Evolutionary conservation across 1,140 invertebrate genomes (phyloP).

Genomic region (Nasonia vitripennis): DNA sequence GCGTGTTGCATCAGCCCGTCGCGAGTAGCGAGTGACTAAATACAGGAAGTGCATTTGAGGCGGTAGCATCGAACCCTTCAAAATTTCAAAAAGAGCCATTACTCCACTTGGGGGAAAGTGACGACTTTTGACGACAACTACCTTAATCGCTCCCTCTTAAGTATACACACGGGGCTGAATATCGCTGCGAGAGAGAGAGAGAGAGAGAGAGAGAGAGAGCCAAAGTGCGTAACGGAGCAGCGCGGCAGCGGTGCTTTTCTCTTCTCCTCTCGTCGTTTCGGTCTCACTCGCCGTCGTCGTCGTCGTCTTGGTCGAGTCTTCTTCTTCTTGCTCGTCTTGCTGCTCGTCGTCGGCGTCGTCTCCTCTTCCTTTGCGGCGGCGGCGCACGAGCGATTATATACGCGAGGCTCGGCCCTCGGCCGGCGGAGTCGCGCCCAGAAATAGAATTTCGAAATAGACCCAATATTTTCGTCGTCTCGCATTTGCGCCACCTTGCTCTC

Average conservation of each 20-base stretch:
- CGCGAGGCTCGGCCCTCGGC: constrained; percentile 65
- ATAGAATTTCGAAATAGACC: constrained; percentile 76
- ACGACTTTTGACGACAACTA: not conserved
- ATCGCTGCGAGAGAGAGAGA: not conserved
- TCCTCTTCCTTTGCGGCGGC: constrained; percentile 41
- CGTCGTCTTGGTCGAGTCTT: not conserved
- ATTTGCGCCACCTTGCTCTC: constrained; percentile 70
- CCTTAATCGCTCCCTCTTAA: not conserved
- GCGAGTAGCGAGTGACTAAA: not conserved
- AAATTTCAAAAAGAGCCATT: not conserved
- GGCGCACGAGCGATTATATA: constrained; percentile 57
- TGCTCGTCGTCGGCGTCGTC: constrained; percentile 32
- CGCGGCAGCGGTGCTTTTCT: constrained; percentile 8
- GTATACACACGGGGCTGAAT: not conserved
- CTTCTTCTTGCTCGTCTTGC: constrained; percentile 29
- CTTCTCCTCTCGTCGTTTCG: constrained; percentile 9
- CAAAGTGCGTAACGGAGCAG: constrained; percentile 29
- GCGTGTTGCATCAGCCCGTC: not conserved
- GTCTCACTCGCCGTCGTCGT: constrained; percentile 16
- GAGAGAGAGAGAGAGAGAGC: not conserved
- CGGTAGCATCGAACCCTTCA: not conserved
- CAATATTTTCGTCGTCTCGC: constrained; percentile 76
- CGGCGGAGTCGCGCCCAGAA: constrained; percentile 67
- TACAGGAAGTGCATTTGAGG: not conserved
- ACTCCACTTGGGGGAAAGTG: not conserved